Evolutionary conservation across 30 jellyfish, hydroid and myxozoan genomes (phyloP).

Genomic region (Rhopilema esculentum): DNA sequence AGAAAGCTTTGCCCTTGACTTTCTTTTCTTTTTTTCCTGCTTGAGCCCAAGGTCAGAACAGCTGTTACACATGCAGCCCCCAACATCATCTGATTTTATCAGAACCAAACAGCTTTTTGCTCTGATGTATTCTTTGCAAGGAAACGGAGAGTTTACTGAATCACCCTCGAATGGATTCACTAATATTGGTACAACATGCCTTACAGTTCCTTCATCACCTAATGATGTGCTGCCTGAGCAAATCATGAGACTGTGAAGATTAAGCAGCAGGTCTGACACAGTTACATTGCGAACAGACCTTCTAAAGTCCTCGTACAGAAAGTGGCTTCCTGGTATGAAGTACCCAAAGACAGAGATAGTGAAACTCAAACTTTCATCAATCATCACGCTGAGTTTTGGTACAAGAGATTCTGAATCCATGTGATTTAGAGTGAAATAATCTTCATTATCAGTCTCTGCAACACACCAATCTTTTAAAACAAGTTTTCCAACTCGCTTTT

Average conservation of each 20-base stretch:
- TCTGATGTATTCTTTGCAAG: conserved; percentile 42
- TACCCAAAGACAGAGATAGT: conserved; percentile 47
- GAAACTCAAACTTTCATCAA: conserved; percentile 34
- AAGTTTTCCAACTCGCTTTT: conserved; percentile 1
- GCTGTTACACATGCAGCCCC: conserved; percentile 2
- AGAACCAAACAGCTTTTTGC: conserved; percentile 24
- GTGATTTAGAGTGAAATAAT: neutral
- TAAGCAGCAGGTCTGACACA: conserved; percentile 28
- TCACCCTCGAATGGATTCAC: conserved; percentile 35
- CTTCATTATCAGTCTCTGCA: conserved; percentile 1
- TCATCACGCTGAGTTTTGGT: conserved; percentile 28
- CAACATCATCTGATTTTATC: neutral
- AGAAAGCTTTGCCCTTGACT: neutral
- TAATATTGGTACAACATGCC: conserved; percentile 19
- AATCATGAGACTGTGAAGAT: conserved; percentile 1
- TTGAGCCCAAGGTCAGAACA: neutral
- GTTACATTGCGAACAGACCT: conserved; percentile 37
- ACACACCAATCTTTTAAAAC: conserved; percentile 11
- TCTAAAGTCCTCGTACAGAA: conserved; percentile 3
- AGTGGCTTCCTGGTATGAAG: conserved; percentile 43
- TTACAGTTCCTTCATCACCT: neutral
- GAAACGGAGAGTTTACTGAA: conserved; percentile 4
- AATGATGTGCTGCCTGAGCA: conserved; percentile 38
- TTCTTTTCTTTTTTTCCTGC: conserved; percentile 1
- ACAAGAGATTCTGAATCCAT: neutral